Percentiles rank a stretch among this genome's conserved stretches.
phyloP scores from a whole-genome alignment of 2,113 vertebrate genomes.

The Myotis brandtii region DNA sequence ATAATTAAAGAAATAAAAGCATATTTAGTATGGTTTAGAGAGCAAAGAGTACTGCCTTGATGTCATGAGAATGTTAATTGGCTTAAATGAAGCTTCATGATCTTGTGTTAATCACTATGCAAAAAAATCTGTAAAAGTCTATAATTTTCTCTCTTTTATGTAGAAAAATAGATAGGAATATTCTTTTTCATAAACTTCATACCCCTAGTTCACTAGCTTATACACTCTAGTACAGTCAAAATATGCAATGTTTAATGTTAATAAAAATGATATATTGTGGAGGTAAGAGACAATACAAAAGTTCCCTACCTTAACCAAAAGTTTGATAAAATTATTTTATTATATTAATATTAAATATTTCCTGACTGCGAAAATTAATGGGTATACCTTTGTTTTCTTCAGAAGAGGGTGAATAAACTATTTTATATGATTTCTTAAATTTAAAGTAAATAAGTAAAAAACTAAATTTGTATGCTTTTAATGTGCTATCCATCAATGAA shows the following conservation, averaged over 20 bases:
- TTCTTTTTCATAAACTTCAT: not conserved
- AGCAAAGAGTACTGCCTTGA: not conserved
- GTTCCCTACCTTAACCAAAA: not conserved
- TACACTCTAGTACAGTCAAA: not conserved
- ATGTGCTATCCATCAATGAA: not conserved
- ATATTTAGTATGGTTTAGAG: not conserved
- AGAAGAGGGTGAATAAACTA: not conserved
- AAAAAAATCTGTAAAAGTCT: not conserved
- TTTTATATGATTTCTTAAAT: not conserved
- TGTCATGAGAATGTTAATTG: not conserved
- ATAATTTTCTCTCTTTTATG: not conserved
- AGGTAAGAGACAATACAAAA: not conserved
- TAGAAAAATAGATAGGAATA: not conserved
- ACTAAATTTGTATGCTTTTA: not conserved
- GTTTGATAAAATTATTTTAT: not conserved
- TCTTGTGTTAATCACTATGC: not conserved
- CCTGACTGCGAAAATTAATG: not conserved
- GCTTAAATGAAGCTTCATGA: not conserved
- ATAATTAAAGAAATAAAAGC: conserved; percentile 19
- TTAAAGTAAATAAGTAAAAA: not conserved
- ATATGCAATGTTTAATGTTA: not conserved
- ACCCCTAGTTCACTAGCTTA: not conserved
- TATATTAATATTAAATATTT: not conserved
- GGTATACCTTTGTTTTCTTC: not conserved
- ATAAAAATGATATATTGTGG: not conserved